These are phyloP conservation scores for Nudaria mundana DNA, from an alignment of 2,888 invertebrate species.

Conservation along the genomic window DNA sequence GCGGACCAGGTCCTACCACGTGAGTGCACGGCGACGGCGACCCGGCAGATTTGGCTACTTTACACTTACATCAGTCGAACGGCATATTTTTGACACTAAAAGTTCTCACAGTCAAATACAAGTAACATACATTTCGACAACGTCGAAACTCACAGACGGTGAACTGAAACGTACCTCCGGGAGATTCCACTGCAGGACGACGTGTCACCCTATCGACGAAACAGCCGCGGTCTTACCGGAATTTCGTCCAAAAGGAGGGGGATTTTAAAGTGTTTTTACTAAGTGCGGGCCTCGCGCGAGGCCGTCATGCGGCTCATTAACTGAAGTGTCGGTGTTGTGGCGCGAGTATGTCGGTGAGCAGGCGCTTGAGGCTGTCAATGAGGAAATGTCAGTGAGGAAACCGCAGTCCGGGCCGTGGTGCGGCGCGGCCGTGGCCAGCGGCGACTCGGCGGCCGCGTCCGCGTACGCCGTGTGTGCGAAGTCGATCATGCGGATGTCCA, in stretches of 20 bases:
- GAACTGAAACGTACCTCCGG: constrained; percentile 32
- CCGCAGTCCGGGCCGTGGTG: constrained; percentile 96
- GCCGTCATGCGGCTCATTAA: constrained; percentile 51
- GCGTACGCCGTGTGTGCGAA: constrained; percentile 97
- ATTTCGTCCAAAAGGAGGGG: constrained; percentile 39
- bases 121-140: constrained; percentile 37
- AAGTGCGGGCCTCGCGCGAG: constrained; percentile 16
- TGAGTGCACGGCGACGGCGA: too few relatives aligned
- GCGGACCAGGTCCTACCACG: too few relatives aligned
- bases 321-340: constrained; percentile 66
- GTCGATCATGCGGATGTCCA: constrained; percentile 96
- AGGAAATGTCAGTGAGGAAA: constrained; percentile 92
- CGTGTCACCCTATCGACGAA: constrained; percentile 18
- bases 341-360: constrained; percentile 87
- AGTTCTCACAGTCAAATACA: constrained; percentile 35
- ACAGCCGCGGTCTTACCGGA: constrained; percentile 29
- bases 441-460: constrained; percentile 77
- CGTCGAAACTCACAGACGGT: constrained; percentile 32
- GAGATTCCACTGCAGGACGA: constrained; percentile 20
- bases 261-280: constrained; percentile 34
- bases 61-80: constrained; percentile 62
- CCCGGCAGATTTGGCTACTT: too few relatives aligned
- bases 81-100: constrained; percentile 47
- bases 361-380: constrained; percentile 92
- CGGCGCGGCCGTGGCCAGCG: constrained; percentile 79